Evolutionary conservation across 2,888 invertebrate genomes (phyloP).

Genomic region (Chloromyia formosa): DNA sequence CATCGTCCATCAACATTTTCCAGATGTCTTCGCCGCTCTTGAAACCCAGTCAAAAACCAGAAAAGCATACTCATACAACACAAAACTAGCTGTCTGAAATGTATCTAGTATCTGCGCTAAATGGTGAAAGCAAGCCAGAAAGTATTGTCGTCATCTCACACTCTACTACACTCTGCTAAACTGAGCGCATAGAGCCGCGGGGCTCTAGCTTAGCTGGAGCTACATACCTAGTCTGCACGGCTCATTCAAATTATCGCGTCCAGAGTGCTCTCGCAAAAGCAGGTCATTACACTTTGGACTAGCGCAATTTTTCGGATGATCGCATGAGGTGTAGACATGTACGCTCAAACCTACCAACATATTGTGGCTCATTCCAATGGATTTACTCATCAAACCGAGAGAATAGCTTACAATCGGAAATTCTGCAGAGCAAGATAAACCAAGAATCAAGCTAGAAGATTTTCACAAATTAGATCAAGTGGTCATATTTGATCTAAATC

Average conservation of each 20-base stretch:
- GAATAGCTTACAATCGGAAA: not conserved
- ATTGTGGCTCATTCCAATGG: not conserved
- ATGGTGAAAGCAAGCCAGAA: not conserved
- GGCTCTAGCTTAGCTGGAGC: too few relatives aligned
- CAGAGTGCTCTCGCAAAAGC: slow-evolving; percentile 1
- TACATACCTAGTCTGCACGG: too few relatives aligned
- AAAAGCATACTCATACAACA: not conserved
- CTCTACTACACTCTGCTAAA: not conserved
- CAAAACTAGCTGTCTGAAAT: not conserved
- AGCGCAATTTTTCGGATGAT: slow-evolving; percentile 17
- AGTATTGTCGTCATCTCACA: not conserved
- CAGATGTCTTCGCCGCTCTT: not conserved
- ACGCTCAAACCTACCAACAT: not conserved
- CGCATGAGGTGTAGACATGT: not conserved
- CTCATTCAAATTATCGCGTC: not conserved
- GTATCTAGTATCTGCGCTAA: slow-evolving; percentile 20
- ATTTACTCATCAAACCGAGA: too few relatives aligned
- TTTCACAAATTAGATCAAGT: not conserved
- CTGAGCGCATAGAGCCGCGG: not conserved
- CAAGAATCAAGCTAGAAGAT: too few relatives aligned
- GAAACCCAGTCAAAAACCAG: not conserved
- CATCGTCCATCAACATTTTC: not conserved
- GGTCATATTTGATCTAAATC: not conserved
- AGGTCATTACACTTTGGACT: slow-evolving; percentile 23
- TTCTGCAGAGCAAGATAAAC: too few relatives aligned